Base-by-base conservation (phyloP, 2,888 invertebrate genomes). In the Neria commutata region DNA sequence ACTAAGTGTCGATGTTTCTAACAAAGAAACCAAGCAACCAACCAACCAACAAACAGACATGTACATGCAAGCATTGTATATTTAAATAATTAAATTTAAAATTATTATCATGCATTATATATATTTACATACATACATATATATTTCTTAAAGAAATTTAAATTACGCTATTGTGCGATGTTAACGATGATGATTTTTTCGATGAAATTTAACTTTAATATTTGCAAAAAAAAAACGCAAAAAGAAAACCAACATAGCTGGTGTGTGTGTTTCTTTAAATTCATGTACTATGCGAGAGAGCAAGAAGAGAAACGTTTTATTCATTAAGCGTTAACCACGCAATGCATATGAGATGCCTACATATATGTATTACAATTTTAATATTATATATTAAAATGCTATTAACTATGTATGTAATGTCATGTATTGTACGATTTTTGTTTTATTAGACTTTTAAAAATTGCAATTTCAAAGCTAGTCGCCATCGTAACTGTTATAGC, bases 131-230 rank as follows among this genome's bases (percentile, higher is more conserved):
- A n/a, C n/a, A n/a, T n/a, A n/a, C n/a, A n/a, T n/a, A n/a, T n/a
- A n/a, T 78, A 78, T 77, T 77, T 77, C 77, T 77, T 78, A 77
- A 77, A 77, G 77, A 77, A 77, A 77, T 77, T 77, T 74, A 74
- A 77, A 77, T 78, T 77, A 71, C 77, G 78, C 77, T 73, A 76
- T 77, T 76, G 66, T 74, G 78, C 78, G 77, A 76, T 73, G 78
- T 72, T 76, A 75, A 73, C 73, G 76, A 74, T 69, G 76, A 72
- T 72, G 71, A 70, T 73, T 71, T 75, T 56, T n/a, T n/a, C n/a
- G 50, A 50, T 58, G 50, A 58, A 58, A 63, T 61, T 65, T 42
- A 56, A 56, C 56, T 73, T 70, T 71, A 74, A 73, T 70, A 70
- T 67, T 70, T 25, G 23, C 33, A 45, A 55, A 23, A 54, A 40